Conservation (phyloP, 2,113 vertebrate genomes). For the Regulus satrapa region DNA sequence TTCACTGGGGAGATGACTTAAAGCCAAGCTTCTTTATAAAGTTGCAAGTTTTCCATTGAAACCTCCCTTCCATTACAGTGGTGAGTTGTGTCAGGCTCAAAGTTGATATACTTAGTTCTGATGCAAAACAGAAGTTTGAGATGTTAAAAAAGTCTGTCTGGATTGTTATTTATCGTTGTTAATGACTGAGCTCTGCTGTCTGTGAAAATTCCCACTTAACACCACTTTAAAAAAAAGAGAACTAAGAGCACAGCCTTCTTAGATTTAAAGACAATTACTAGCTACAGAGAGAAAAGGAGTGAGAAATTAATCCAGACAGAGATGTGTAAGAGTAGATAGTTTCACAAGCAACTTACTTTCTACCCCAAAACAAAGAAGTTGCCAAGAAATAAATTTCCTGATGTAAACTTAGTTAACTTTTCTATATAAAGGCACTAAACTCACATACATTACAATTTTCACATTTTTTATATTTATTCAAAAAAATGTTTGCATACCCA, state of each 20-base stretch:
- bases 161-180: slow-evolving; percentile 5
- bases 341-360: slow-evolving; percentile 13
- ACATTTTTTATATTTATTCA: slow-evolving; percentile 40
- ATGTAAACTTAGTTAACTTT: background rate
- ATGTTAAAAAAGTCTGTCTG: background rate
- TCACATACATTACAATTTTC: background rate
- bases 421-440: background rate
- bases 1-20: slow-evolving; percentile 12
- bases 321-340: background rate
- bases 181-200: background rate
- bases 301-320: slow-evolving; percentile 42
- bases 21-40: slow-evolving; percentile 12
- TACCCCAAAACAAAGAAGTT: slow-evolving; percentile 15
- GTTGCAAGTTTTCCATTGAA: background rate
- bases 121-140: slow-evolving; percentile 1
- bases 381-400: slow-evolving; percentile 34
- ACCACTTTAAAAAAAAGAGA: background rate
- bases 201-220: background rate
- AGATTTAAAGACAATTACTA: slow-evolving; percentile 2
- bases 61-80: background rate
- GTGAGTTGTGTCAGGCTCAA: background rate
- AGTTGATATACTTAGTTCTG: slow-evolving; percentile 7
- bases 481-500: background rate
- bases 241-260: background rate
- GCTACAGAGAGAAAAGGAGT: background rate